phyloP scores from a whole-genome alignment of 2,113 vertebrate species.

The Gadus macrocephalus region DNA sequence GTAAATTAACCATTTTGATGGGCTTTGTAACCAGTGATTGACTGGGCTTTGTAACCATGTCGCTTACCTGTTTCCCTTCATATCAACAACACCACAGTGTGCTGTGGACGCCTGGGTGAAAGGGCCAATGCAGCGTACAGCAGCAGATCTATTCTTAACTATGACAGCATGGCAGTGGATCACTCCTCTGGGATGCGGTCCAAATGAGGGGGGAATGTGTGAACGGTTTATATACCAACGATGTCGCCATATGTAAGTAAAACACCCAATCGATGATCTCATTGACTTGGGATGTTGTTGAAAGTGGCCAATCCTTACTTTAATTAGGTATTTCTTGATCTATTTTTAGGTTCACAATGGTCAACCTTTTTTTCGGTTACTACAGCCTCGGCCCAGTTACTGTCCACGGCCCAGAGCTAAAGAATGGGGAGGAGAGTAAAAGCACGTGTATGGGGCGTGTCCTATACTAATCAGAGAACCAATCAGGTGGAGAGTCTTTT shows the following conservation, averaged over 20 bases:
- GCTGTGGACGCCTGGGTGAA: constrained; percentile 44
- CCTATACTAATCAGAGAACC: constrained; percentile 32
- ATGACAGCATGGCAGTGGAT: constrained; percentile 46
- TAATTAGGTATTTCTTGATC: neutral
- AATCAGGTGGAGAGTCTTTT: constrained; percentile 31
- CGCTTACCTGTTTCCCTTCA: no score
- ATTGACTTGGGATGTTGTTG: neutral
- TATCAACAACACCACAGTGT: constrained; percentile 10
- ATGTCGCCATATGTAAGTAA: neutral
- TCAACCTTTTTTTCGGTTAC: neutral
- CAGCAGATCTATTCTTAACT: constrained; percentile 60
- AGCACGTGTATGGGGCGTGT: constrained; percentile 75
- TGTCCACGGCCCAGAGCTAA: neutral
- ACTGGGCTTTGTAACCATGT: no score
- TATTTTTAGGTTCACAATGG: neutral
- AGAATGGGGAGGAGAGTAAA: constrained; percentile 53
- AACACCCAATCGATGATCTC: neutral
- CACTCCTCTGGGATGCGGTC: constrained; percentile 10
- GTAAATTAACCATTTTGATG: no score
- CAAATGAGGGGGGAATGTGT: constrained; percentile 2
- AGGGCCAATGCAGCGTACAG: constrained; percentile 41
- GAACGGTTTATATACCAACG: neutral
- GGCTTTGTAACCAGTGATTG: no score
- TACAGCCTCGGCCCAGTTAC: no score
- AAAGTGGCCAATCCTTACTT: no score